phyloP scores from a whole-genome alignment of 2,888 invertebrate species.

The Therioaphis trifolii region DNA sequence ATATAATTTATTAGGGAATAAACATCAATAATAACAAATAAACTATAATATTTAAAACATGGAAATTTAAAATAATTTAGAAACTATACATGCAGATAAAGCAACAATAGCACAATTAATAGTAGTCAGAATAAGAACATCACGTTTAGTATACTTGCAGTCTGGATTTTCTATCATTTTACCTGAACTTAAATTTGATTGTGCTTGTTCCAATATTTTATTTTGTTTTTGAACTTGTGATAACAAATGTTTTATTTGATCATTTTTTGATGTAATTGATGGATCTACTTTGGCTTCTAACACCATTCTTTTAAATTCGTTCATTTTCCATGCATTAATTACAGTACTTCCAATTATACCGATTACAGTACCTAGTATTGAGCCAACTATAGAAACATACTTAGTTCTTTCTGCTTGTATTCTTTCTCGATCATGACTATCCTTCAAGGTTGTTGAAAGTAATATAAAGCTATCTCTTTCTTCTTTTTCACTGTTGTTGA shows the following conservation, averaged over 20 bases:
- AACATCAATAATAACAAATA: slow-evolving; percentile 37
- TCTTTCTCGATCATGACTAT: slow-evolving; percentile 85
- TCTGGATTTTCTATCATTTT: neutral
- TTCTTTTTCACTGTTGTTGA: slow-evolving; percentile 77
- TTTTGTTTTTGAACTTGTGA: slow-evolving; percentile 54
- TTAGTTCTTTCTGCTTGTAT: slow-evolving; percentile 85
- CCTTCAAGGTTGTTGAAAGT: slow-evolving; percentile 78
- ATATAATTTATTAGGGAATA: slow-evolving; percentile 32
- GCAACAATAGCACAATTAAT: slow-evolving; percentile 54
- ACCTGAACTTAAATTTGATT: neutral
- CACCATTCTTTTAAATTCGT: slow-evolving; percentile 75
- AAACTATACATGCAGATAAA: slow-evolving; percentile 40
- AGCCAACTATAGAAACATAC: slow-evolving; percentile 84
- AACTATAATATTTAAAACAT: neutral
- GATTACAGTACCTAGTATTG: slow-evolving; percentile 75
- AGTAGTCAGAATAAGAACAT: slow-evolving; percentile 53
- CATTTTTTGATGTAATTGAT: slow-evolving; percentile 18
- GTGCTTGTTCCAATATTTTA: slow-evolving; percentile 28
- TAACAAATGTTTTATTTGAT: slow-evolving; percentile 49
- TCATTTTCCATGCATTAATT: slow-evolving; percentile 76
- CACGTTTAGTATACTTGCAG: slow-evolving; percentile 49
- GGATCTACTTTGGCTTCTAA: slow-evolving; percentile 47
- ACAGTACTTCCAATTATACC: slow-evolving; percentile 78
- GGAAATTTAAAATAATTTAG: slow-evolving; percentile 41
- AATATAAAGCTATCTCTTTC: slow-evolving; percentile 81